Evolutionary conservation across 2,797 vertebrate genomes (phyloP), one percentile per base, ranked within the genome.

Genomic region (Taenioides sp.): DNA sequence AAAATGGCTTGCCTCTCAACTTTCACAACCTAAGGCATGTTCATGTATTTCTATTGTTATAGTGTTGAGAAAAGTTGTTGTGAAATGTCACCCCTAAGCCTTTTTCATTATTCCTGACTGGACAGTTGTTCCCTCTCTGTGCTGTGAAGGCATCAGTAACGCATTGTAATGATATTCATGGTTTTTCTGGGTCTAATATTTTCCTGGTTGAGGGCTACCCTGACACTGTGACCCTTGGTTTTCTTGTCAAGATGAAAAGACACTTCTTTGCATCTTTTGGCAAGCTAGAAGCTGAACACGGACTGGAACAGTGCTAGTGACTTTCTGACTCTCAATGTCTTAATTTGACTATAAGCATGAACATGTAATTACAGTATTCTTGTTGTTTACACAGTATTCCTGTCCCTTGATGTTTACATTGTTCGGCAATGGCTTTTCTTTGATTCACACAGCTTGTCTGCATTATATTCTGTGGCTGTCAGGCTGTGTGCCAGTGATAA

Each of bases 121-220:
- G 65, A 71, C 63, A 50, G 57, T 64, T 75, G 62, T 27, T 57
- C 47, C 59, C 80, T 71, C 57, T 69, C 65, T 57, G 72, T 25
- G n/a, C 67, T 31, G 65, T 54, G 66, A 54, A 72, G 81, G 84
- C 83, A 81, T 86, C 83, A 85, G 82, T 82, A 81, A 78, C 80
- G 81, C 65, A 55, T 52, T 69, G 65, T 91, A 92, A 90, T 91
- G 71, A 78, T 84, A 92, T 93, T 92, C 88, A 93, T 92, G 83
- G 74, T 65, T 91, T 90, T 89, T 86, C 82, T 75, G 72, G 79
- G 80, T 72, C 14, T 69, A 82, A 76, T 79, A 67, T 78, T 89
- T 50, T 87, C 80, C 65, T 76, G 71, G 67, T 54, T 80, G 78
- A 69, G 88, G 86, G 90, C 89, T 82, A 86, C 78, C 80, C 69